Base-by-base conservation (phyloP, 2,888 invertebrate species). In the Aethes cnicana region DNA sequence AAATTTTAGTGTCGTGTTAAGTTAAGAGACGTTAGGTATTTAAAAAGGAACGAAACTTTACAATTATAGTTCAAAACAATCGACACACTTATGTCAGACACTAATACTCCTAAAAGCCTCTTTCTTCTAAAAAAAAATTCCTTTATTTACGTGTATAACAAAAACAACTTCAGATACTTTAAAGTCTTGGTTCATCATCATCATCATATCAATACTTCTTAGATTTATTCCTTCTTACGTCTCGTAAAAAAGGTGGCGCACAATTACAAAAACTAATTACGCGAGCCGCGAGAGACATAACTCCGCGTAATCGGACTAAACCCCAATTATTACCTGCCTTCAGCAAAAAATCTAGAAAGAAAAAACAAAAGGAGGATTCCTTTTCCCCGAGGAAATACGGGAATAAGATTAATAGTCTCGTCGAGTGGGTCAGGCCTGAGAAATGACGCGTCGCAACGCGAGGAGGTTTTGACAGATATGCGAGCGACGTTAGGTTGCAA, bases 381-480 rank as follows among this genome's bases (percentile, higher is more conserved):
- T 53, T 42, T 47, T 61, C 67, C 65, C 76, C 14, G 16, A 74
- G 77, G 78, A 77, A 79, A 81, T 79, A 69, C 70, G 69, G 69
- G 73, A 72, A 68, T 64, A 80, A 77, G 81, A 82, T 74, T 73
- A 78, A 81, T 80, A 62, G 77, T 28, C 59, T 33, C 54, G 58
- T 56, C 47, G 59, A 58, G 47, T 54, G 66, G 68, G 74, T 71
- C 74, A 72, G 47, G 41, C 36, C 47, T 77, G 72, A 77, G 70
- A 77, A 73, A 79, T 77, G 66, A 59, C 58, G 56, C 28, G 21
- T 42, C 37, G n/a, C n/a, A n/a, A n/a, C n/a, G n/a, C 58, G 50
- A 52, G 49, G 57, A 37, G 56, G 59, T 58, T 64, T 63, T 59
- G 49, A 56, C 54, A 54, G 53, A 61, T 59, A 59, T 47, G 43